Evolutionary conservation across 1,140 invertebrate species (phyloP), one percentile per base, ranked within the genome.

Genomic region (Melitaea cinxia): DNA sequence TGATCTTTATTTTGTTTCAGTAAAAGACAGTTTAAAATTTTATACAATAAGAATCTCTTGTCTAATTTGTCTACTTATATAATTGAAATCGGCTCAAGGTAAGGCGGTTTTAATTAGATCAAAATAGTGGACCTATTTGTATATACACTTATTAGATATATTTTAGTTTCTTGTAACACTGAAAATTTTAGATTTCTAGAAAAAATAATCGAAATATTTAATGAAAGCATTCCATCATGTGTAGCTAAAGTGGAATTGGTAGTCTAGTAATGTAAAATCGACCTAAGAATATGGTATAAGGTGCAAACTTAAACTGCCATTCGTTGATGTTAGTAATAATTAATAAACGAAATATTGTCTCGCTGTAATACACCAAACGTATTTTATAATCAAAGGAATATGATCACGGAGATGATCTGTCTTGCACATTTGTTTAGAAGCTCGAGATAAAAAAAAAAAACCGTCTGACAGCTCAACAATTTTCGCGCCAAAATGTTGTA

Each of bases 161-260:
- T 42, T 17, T 54, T 53, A 47, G 24, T 45, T 59, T 26, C 19
- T 10, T 23, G 19, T 19, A 45, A 45, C 15, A 19, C 5, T 14
- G 35, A 21, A 45, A 45, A 21, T 19, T 26, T 57, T 42, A n/a
- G n/a, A 39, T 55, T 55, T 24, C 37, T 57, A 57, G 39, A 23
- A 15, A 57, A 47, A 47, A n/a, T n/a, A 42, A 7, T 47, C 42
- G 52, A 30, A 19, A 45, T 37, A 54, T 45, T 52, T 14, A 33
- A 47, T 64, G n/a, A 72, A 81, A 85, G 70, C 87, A 89, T 89
- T 89, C 87, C 86, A 89, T 65, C 61, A 67, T 74, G 78, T 78
- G 72, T 83, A 75, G 74, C 65, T 63, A 71, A 72, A 65, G 54
- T 73, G 80, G 75, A 78, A 80, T 83, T 80, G 77, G 65, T 83